These are phyloP conservation scores for Callorhinus ursinus DNA, from an alignment of 2,113 vertebrate genomes.

Conservation along the genomic window DNA sequence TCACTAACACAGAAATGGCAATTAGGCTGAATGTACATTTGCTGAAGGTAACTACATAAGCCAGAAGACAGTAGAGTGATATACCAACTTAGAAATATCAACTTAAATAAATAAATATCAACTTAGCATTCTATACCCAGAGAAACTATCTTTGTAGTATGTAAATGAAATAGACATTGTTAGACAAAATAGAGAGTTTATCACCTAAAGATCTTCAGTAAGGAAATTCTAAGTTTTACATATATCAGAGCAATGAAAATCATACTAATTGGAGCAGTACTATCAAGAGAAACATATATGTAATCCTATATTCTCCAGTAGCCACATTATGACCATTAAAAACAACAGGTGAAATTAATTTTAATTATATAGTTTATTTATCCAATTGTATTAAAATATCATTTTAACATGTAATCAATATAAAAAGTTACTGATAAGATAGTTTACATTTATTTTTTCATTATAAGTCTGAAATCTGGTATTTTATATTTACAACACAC, in stretches of 20 bases:
- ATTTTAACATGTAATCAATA: neutral
- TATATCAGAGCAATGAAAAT: neutral
- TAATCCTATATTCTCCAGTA: neutral
- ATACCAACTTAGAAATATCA: neutral
- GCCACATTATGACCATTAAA: neutral
- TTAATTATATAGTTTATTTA: neutral
- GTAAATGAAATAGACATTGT: neutral
- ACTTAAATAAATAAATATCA: neutral
- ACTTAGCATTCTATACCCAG: neutral
- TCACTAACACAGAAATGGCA: neutral
- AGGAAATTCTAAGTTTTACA: neutral
- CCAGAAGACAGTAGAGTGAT: neutral
- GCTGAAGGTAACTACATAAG: neutral
- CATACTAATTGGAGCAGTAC: neutral
- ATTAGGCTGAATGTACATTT: neutral
- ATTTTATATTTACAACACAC: neutral
- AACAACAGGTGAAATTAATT: neutral
- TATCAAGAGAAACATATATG: neutral
- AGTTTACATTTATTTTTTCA: neutral
- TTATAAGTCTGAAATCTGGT: neutral
- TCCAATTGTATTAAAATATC: neutral
- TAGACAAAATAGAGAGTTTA: neutral
- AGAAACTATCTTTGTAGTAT: neutral
- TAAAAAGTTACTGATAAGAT: neutral
- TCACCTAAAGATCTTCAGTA: neutral